Percentiles rank a stretch among this genome's conserved stretches.
Conservation (phyloP, 2,797 vertebrate species). For the Streptopelia turtur region DNA sequence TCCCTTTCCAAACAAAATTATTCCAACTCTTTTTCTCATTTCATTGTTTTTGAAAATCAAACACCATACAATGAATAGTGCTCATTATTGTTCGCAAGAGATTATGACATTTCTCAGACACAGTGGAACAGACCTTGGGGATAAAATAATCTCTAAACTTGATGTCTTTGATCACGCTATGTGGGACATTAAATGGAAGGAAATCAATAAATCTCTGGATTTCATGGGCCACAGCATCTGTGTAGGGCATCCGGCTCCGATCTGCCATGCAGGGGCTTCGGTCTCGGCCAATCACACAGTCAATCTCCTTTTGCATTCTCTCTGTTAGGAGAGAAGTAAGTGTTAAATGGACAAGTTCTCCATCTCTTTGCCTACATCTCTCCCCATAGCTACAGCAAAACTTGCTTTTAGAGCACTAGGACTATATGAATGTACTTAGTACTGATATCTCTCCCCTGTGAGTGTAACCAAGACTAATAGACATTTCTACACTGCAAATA, state of each 20-base stretch:
- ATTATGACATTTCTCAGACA: neutral
- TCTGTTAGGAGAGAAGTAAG: slow-evolving; percentile 55
- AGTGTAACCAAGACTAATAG: neutral
- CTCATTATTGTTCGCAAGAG: neutral
- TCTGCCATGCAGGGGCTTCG: slow-evolving; percentile 67
- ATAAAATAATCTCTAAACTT: slow-evolving; percentile 72
- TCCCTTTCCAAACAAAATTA: neutral
- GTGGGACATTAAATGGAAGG: slow-evolving; percentile 66
- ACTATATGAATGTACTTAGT: neutral
- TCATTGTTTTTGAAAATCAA: neutral
- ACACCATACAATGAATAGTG: neutral
- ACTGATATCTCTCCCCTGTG: neutral
- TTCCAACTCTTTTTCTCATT: neutral
- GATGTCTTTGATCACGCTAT: slow-evolving; percentile 52
- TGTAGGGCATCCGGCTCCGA: slow-evolving; percentile 74
- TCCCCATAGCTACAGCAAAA: neutral
- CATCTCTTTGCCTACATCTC: neutral
- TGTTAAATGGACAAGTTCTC: neutral
- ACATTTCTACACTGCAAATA: neutral
- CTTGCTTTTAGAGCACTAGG: neutral
- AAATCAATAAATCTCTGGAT: slow-evolving; percentile 74
- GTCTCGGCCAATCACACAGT: slow-evolving; percentile 69
- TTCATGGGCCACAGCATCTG: slow-evolving; percentile 77
- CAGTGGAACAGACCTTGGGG: slow-evolving; percentile 72
- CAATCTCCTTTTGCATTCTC: slow-evolving; percentile 78